Evolutionary conservation across 53 echinoderm and acorn worm genomes (phyloP), one percentile per base, ranked within the genome.

Genomic region (Hippasteria phrygiana): DNA sequence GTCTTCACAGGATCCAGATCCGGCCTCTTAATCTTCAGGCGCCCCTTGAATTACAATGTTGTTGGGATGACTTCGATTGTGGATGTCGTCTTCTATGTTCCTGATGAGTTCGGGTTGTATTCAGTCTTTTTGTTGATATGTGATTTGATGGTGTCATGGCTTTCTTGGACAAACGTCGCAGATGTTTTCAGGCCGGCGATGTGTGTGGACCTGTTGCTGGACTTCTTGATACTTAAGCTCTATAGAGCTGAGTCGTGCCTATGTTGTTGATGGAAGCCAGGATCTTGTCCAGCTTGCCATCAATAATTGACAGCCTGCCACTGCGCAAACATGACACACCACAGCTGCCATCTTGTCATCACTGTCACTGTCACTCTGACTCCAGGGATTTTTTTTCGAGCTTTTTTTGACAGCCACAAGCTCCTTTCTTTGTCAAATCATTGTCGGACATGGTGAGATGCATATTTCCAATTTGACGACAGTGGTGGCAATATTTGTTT

Each of bases 231-330:
- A 32, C 13, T 66, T 32, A 26, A 66, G 67, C 28, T 28, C 67
- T 4, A 32, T 0, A 28, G 32, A 66, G 28, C 67, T 66, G 7
- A 32, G 32, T 66, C n/a, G n/a, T n/a, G n/a, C 32, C 34, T 9
- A 32, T 32, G 0, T 32, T 66, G 67, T 9, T 11, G 13, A 66
- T 66, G 6, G 67, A 26, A 26, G 67, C 33, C 33, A 66, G 11
- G 67, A 66, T 66, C 67, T 66, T 66, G 67, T 66, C 67, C 34
- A 66, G 32, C 67, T 66, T 66, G 67, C 27, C 67, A 8, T 66
- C 32, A 28, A 66, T 32, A 28, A 28, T 66, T 28, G 67, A 28
- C 67, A 66, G 32, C 4, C 27, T 32, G 67, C 28, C 32, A 32
- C 67, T 32, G 67, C 67, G 27, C 27, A 28, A 28, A 66, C 67